Evolutionary conservation across 2,113 vertebrate genomes (phyloP).

Genomic region (Tupaia tana): DNA sequence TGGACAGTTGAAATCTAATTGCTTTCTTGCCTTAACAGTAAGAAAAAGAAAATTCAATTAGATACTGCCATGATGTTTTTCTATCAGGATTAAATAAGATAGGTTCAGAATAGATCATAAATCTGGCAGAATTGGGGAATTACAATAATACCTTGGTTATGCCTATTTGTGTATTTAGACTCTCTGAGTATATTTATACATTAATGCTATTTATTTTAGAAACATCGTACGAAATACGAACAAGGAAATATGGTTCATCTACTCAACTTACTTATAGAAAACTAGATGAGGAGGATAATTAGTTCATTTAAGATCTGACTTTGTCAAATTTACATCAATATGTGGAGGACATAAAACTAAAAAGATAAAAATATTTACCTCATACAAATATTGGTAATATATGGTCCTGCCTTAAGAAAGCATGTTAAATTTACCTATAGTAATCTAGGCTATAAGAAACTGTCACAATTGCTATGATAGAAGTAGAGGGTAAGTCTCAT

Average conservation of each 20-base stretch:
- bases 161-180: neutral
- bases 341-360: neutral
- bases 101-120: neutral
- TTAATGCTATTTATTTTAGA: neutral
- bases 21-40: neutral
- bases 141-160: neutral
- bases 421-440: neutral
- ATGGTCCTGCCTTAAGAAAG: neutral
- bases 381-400: neutral
- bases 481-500: neutral
- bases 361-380: neutral
- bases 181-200: neutral
- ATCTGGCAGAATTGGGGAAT: neutral
- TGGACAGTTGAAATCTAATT: neutral
- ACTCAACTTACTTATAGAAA: neutral
- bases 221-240: neutral
- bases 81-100: neutral
- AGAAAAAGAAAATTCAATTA: neutral
- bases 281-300: neutral
- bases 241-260: neutral
- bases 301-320: neutral
- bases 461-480: neutral
- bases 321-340: neutral
- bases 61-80: neutral
- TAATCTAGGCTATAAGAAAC: neutral